Evolutionary conservation across 2,113 vertebrate genomes (phyloP), one percentile per base, ranked within the genome.

Genomic region (Paratilapia polleni): DNA sequence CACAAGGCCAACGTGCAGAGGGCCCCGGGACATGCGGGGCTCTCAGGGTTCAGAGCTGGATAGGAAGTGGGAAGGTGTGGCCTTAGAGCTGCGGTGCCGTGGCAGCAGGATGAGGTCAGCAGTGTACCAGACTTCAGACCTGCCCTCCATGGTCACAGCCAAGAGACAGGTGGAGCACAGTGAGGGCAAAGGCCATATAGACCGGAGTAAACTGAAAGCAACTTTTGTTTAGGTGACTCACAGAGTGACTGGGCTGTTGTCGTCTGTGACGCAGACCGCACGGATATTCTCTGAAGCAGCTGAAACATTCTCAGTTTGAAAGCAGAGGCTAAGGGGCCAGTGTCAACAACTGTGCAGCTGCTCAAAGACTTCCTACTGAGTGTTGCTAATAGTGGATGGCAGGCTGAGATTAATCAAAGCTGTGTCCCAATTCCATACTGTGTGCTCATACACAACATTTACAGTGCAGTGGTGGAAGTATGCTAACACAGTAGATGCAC

Each of bases 61-160:
- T 64, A 93, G 94, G 77, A 96, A 95, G 88, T 95, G 96, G 90
- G 96, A 96, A 83, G 95, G 95, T 2, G 96, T 95, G 76, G 52
- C 95, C 62, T 93, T 91, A 3, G 97, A 97, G 80, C 88, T 96
- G 78, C 95, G 88, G 38, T 91, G 88, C 58, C 96, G 95, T 41
- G 96, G 96, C 79, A 91, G 97, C 83, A 96, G 96, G 91, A 96
- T 93, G 85, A 95, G 96, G 89, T 96, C 95, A 4, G 90, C 95
- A 0, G 94, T 97, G 78, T 95, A 96, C 73, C 95, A 94, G 73
- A 95, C 91, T 0, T 96, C 97, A 59, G 96, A 96, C 10, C 64
- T 95, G 82, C 95, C 96, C 0, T 85, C 96, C 56, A 93, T 89
- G 82, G 93, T 97, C 57, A 96, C 93, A 70, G 92, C 85, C 0